A percentile compares a stretch with the other conserved stretches of the same genome.
Conservation (phyloP, 2,888 invertebrate genomes). For the Drosophila nigritarsus region DNA sequence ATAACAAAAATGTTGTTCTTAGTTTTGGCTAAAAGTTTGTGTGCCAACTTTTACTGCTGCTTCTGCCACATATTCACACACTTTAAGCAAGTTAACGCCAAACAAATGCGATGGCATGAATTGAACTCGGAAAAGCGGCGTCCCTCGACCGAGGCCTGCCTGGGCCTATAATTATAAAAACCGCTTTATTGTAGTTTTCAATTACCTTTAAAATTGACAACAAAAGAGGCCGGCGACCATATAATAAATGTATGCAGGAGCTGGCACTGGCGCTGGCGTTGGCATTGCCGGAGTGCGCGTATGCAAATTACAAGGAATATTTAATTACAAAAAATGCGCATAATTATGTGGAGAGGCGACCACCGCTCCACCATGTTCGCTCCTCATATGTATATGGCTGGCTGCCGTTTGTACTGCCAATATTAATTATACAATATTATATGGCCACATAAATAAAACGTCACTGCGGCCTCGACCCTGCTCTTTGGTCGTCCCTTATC, state of each 20-base stretch:
- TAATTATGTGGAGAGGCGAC: constrained; percentile 71
- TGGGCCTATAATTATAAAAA: constrained; percentile 70
- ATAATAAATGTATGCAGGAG: constrained; percentile 72
- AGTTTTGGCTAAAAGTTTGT: constrained; percentile 56
- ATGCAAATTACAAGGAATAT: constrained; percentile 84
- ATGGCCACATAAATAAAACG: constrained; percentile 72
- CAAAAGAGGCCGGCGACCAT: constrained; percentile 65
- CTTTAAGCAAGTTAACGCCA: constrained; percentile 30
- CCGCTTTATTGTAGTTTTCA: constrained; percentile 80
- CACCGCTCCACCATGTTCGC: not conserved
- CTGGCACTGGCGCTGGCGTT: constrained; percentile 2
- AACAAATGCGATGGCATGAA: constrained; percentile 12
- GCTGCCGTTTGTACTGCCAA: constrained; percentile 18
- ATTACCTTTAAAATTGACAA: constrained; percentile 81
- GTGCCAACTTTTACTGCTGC: constrained; percentile 41
- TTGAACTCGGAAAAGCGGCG: constrained; percentile 5
- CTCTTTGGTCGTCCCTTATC: constrained; percentile 13
- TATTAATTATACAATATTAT: constrained; percentile 40
- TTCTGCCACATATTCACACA: constrained; percentile 12
- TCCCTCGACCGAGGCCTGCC: not conserved
- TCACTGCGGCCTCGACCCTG: constrained; percentile 25
- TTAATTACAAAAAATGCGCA: constrained; percentile 83
- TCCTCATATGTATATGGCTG: constrained; percentile 5
- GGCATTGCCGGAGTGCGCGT: constrained; percentile 38
- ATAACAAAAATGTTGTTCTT: constrained; percentile 64